These are phyloP conservation scores for Platorchestia sp. DNA, from an alignment of 1,140 invertebrate species.

Conservation along the genomic window DNA sequence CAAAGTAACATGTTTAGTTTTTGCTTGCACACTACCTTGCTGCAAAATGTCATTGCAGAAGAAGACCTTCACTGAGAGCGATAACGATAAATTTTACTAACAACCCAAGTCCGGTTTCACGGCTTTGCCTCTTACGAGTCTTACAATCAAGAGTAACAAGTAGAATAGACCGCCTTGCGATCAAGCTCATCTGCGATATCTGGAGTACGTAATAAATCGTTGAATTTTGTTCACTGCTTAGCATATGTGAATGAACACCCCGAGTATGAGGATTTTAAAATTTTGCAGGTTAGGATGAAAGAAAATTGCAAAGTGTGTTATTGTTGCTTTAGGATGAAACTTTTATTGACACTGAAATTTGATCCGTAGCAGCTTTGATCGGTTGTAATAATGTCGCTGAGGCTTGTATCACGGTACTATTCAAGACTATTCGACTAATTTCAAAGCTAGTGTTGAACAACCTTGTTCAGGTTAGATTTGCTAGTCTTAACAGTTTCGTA, in stretches of 20 bases:
- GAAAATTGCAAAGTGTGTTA: neutral
- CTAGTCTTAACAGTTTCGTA: neutral
- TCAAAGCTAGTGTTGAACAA: neutral
- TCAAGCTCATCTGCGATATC: too few species aligned
- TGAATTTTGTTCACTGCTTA: neutral
- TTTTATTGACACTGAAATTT: neutral
- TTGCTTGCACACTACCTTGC: neutral
- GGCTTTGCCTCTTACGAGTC: neutral
- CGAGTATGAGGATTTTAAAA: neutral
- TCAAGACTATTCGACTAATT: neutral
- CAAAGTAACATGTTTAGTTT: neutral
- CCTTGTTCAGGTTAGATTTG: neutral
- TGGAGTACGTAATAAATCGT: neutral
- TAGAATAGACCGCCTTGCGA: too few species aligned
- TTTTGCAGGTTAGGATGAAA: neutral
- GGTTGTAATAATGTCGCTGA: neutral
- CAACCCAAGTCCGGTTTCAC: neutral
- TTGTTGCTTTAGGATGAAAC: neutral
- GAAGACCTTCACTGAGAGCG: neutral
- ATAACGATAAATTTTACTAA: neutral
- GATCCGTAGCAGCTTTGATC: neutral
- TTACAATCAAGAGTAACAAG: too few species aligned
- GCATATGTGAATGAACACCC: neutral
- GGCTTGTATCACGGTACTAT: neutral
- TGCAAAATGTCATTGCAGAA: neutral